A percentile compares a stretch with the other conserved stretches of the same genome.
phyloP scores from a whole-genome alignment of 2,888 invertebrate genomes.

The Polymixis lichenea region DNA sequence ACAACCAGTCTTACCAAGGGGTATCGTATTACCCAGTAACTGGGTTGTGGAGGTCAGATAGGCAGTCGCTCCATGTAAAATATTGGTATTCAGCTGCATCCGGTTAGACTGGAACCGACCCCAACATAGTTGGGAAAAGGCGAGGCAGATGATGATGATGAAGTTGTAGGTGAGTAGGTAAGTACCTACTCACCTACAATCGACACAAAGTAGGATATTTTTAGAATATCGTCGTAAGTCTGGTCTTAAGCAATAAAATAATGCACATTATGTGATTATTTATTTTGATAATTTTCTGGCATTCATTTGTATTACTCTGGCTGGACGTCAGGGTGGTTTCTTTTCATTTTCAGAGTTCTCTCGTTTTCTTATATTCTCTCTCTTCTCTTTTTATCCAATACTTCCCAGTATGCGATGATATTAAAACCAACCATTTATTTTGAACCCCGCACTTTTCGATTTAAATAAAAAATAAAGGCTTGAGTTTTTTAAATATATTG shows the following conservation, averaged over 20 bases:
- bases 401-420: background rate
- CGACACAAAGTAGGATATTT: background rate
- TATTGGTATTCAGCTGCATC: no score
- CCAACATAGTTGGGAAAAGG: no score
- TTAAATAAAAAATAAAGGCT: conserved; percentile 72
- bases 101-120: no score
- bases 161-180: no score
- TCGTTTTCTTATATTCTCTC: background rate
- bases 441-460: conserved; percentile 67
- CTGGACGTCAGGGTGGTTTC: background rate
- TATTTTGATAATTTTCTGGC: background rate
- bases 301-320: background rate
- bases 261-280: background rate
- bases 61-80: no score
- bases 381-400: background rate
- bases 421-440: conserved; percentile 29
- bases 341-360: background rate
- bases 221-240: background rate
- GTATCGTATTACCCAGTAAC: no score
- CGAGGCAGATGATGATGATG: no score
- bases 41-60: no score
- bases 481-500: conserved; percentile 74
- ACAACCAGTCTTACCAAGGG: no score
- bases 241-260: background rate
- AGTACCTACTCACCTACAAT: background rate